Evolutionary conservation across 2,888 invertebrate species (phyloP).

Genomic region (Sylvicola fuscatus): DNA sequence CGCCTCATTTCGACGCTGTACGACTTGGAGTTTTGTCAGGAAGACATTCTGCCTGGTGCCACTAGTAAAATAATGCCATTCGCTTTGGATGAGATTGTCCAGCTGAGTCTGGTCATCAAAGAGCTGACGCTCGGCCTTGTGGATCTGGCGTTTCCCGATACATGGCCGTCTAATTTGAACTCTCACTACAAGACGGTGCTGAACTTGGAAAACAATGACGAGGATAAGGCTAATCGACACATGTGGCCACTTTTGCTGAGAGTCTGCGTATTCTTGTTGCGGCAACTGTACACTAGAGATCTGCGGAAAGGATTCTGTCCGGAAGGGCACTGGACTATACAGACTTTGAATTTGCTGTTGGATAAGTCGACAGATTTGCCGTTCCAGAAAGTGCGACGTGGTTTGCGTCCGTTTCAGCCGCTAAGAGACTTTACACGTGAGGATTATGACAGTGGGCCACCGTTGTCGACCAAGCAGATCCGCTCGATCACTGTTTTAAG

Average conservation of each 20-base stretch:
- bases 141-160: slow-evolving; percentile 69
- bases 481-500: slow-evolving; percentile 71
- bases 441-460: slow-evolving; percentile 40
- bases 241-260: slow-evolving; percentile 65
- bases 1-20: slow-evolving; percentile 63
- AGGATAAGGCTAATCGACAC: slow-evolving; percentile 26
- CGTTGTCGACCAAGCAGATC: slow-evolving; percentile 69
- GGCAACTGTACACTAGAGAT: slow-evolving; percentile 72
- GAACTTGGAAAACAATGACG: slow-evolving; percentile 15
- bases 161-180: slow-evolving; percentile 32
- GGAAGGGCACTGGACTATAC: slow-evolving; percentile 42
- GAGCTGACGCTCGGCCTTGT: slow-evolving; percentile 69
- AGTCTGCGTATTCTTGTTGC: slow-evolving; percentile 44
- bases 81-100: slow-evolving; percentile 47
- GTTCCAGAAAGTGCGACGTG: slow-evolving; percentile 26
- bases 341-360: slow-evolving; percentile 26
- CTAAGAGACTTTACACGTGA: slow-evolving; percentile 33
- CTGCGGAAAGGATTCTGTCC: slow-evolving; percentile 60
- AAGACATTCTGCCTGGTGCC: slow-evolving; percentile 17
- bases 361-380: slow-evolving; percentile 33
- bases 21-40: slow-evolving; percentile 61
- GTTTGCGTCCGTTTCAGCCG: slow-evolving; percentile 32
- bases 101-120: slow-evolving; percentile 49
- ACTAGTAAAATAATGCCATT: slow-evolving; percentile 33
- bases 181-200: slow-evolving; percentile 36